Evolutionary conservation across 35 echinoderm and acorn worm genomes (phyloP).

Genomic region (Hemicentrotus pulcherrimus): DNA sequence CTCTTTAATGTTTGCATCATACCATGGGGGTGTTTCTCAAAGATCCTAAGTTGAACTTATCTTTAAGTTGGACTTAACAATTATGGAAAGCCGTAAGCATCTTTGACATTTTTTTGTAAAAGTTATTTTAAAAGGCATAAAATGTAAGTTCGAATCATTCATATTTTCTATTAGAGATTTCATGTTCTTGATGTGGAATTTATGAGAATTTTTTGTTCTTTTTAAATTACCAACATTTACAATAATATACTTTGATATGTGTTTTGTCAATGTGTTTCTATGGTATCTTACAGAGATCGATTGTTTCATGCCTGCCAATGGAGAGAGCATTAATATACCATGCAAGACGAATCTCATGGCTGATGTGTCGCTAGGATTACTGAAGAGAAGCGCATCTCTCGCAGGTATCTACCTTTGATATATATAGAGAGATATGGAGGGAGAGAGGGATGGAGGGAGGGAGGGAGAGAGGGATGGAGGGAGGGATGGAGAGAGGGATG

Average conservation of each 20-base stretch:
- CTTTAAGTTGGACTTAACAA: too few species aligned
- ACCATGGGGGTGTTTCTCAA: too few species aligned
- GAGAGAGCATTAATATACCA: slow-evolving; percentile 73
- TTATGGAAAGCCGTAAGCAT: too few species aligned
- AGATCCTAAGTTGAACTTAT: too few species aligned
- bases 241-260: background rate
- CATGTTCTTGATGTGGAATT: too few species aligned
- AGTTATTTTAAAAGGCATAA: too few species aligned
- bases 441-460: background rate
- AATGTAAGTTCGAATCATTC: too few species aligned
- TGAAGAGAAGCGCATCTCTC: slow-evolving; percentile 75
- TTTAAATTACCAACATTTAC: too few species aligned
- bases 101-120: too few species aligned
- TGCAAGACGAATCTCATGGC: slow-evolving; percentile 74
- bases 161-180: too few species aligned
- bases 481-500: background rate
- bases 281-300: slow-evolving; percentile 59
- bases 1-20: too few species aligned
- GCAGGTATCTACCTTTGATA: slow-evolving; percentile 47
- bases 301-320: slow-evolving; percentile 93
- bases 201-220: too few species aligned
- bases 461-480: background rate
- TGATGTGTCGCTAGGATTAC: slow-evolving; percentile 78
- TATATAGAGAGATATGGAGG: background rate
- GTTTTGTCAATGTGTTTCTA: background rate